These are phyloP conservation scores for Chalcosyrphus nemorum DNA, from an alignment of 2,888 invertebrate genomes.

Conservation along the genomic window DNA sequence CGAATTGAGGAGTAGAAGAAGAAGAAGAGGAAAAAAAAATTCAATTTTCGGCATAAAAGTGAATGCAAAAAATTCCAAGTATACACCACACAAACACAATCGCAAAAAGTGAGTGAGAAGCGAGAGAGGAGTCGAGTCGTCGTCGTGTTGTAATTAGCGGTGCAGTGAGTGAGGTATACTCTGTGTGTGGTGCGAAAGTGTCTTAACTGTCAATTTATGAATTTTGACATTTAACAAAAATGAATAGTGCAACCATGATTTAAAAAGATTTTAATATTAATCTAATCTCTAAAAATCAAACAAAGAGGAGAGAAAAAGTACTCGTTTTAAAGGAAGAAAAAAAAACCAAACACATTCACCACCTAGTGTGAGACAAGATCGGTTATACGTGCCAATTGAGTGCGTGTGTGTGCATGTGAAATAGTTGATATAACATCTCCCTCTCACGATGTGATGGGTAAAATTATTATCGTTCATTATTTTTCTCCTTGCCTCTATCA, in stretches of 20 bases:
- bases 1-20: slow-evolving; percentile 12
- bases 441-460: slow-evolving; percentile 51
- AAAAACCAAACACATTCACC: neutral
- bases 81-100: slow-evolving; percentile 16
- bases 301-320: slow-evolving; percentile 3
- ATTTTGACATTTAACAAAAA: slow-evolving; percentile 23
- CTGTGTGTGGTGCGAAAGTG: slow-evolving; percentile 53
- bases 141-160: slow-evolving; percentile 44
- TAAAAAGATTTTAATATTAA: slow-evolving; percentile 11
- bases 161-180: slow-evolving; percentile 36
- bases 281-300: slow-evolving; percentile 6
- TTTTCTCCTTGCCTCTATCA: slow-evolving; percentile 44
- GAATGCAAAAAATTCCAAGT: slow-evolving; percentile 66
- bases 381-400: slow-evolving; percentile 39
- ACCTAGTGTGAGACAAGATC: slow-evolving; percentile 10
- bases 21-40: slow-evolving; percentile 31
- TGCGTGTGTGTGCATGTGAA: slow-evolving; percentile 33
- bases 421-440: slow-evolving; percentile 52
- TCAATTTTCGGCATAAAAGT: slow-evolving; percentile 64
- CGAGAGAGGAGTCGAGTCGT: neutral
- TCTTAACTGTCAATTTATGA: slow-evolving; percentile 23
- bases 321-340: neutral
- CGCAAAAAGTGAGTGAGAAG: slow-evolving; percentile 8
- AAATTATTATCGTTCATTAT: slow-evolving; percentile 49
- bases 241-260: slow-evolving; percentile 7